These are phyloP conservation scores for Willisornis vidua DNA, from an alignment of 2,113 vertebrate species.

Conservation along the genomic window DNA sequence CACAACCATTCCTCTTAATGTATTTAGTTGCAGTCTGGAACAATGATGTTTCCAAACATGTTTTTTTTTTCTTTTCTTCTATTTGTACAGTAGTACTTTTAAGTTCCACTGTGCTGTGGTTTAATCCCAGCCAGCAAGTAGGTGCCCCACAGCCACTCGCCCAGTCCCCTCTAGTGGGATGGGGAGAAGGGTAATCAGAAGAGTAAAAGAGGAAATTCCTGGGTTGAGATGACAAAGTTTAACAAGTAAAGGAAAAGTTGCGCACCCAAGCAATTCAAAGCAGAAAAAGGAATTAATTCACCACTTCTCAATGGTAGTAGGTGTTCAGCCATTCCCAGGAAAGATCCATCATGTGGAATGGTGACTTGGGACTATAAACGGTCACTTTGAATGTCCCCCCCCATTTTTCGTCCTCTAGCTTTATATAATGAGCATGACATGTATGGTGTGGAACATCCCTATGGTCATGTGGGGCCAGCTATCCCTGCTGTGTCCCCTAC, in stretches of 20 bases:
- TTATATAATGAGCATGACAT: background rate
- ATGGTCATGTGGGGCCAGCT: background rate
- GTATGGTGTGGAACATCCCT: background rate
- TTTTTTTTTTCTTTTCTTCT: background rate
- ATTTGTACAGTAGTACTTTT: background rate
- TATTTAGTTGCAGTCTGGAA: conserved; percentile 33
- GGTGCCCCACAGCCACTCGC: background rate
- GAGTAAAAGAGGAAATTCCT: background rate
- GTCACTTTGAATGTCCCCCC: accelerated
- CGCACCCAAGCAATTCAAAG: background rate
- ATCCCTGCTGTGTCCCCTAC: background rate
- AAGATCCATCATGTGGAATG: background rate
- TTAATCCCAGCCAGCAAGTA: background rate
- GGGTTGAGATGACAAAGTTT: background rate
- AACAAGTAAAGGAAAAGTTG: background rate
- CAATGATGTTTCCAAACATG: conserved; percentile 36
- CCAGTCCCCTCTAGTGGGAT: background rate
- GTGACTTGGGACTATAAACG: background rate
- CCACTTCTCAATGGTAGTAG: background rate
- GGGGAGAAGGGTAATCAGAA: background rate
- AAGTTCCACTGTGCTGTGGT: background rate
- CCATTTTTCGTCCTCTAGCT: background rate
- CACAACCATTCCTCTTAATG: background rate
- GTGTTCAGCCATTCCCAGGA: background rate
- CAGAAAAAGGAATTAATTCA: background rate